Conservation (phyloP, 2,888 invertebrate species). For the Spatulosminthurus flaviceps region DNA sequence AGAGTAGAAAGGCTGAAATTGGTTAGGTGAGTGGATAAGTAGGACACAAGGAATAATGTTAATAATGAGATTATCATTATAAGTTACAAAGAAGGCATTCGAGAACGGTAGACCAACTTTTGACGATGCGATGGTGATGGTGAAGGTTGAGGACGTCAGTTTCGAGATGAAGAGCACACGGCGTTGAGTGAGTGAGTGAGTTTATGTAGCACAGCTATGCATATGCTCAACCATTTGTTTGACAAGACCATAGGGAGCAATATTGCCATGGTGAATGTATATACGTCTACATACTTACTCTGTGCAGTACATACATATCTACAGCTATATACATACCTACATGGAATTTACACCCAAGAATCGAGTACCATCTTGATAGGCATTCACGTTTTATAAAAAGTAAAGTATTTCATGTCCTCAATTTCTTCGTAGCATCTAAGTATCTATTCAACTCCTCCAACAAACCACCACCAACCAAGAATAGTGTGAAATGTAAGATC, state of each 20-base stretch:
- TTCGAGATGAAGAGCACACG: conserved; percentile 2
- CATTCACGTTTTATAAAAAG: neutral
- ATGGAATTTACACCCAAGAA: conserved; percentile 4
- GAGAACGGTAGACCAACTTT: conserved; percentile 33
- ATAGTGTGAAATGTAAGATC: conserved; percentile 10
- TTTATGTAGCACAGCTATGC: neutral
- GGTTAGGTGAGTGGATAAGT: conserved; percentile 29
- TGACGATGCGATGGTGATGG: too few relatives aligned
- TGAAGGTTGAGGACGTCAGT: conserved; percentile 62
- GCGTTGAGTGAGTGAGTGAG: neutral
- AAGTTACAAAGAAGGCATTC: conserved; percentile 22
- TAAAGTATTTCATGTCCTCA: conserved; percentile 62
- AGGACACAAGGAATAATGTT: conserved; percentile 31
- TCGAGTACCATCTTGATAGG: conserved; percentile 12
- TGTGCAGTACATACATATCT: too few relatives aligned
- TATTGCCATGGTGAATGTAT: too few relatives aligned
- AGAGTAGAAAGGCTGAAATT: conserved; percentile 7
- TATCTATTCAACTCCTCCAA: conserved; percentile 5
- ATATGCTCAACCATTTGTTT: too few relatives aligned
- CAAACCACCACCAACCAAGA: neutral
- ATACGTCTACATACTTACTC: too few relatives aligned
- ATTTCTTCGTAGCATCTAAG: too few relatives aligned
- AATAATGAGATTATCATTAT: conserved; percentile 25
- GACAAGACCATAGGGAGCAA: too few relatives aligned
- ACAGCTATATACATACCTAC: too few relatives aligned